Percentiles rank a stretch among this genome's conserved stretches.
phyloP scores from a whole-genome alignment of 2,113 vertebrate genomes.

The Pholis gunnellus region DNA sequence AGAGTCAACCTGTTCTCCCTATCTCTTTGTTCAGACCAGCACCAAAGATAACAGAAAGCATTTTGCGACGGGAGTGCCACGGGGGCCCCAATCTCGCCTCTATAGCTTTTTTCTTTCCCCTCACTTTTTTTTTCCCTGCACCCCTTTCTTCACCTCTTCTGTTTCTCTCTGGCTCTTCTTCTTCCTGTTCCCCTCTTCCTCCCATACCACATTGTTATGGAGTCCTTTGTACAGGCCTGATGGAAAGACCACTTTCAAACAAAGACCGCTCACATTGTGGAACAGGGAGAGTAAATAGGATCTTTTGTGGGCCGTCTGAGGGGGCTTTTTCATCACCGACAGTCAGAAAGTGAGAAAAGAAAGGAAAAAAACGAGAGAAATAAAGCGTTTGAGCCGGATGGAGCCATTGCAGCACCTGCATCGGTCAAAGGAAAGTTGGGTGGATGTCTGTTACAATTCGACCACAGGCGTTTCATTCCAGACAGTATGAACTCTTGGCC shows the following conservation, averaged over 20 bases:
- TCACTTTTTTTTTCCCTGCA: conserved; percentile 53
- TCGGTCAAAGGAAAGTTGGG: conserved; percentile 18
- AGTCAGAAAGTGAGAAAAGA: conserved; percentile 20
- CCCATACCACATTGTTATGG: conserved; percentile 63
- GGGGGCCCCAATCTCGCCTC: conserved; percentile 66
- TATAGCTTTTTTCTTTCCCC: conserved; percentile 51
- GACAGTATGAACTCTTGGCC: neutral
- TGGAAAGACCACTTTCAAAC: conserved; percentile 77
- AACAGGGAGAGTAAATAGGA: conserved; percentile 74
- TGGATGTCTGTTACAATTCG: neutral
- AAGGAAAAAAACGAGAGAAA: neutral
- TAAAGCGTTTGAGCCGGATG: conserved; percentile 23
- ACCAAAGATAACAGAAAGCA: conserved; percentile 74
- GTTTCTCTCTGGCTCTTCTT: conserved; percentile 40
- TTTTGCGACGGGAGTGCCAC: conserved; percentile 57
- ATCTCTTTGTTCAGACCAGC: conserved; percentile 69
- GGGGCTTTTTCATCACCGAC: conserved; percentile 64
- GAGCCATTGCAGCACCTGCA: neutral
- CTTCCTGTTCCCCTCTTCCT: conserved; percentile 43
- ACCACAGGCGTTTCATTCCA: conserved; percentile 5
- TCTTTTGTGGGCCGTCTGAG: conserved; percentile 68
- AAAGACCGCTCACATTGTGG: conserved; percentile 66
- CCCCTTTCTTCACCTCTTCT: conserved; percentile 54
- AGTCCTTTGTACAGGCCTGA: conserved; percentile 73
- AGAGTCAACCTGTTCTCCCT: conserved; percentile 60